phyloP scores from a whole-genome alignment of 2,113 vertebrate genomes.

The Callocephalon fimbriatum region DNA sequence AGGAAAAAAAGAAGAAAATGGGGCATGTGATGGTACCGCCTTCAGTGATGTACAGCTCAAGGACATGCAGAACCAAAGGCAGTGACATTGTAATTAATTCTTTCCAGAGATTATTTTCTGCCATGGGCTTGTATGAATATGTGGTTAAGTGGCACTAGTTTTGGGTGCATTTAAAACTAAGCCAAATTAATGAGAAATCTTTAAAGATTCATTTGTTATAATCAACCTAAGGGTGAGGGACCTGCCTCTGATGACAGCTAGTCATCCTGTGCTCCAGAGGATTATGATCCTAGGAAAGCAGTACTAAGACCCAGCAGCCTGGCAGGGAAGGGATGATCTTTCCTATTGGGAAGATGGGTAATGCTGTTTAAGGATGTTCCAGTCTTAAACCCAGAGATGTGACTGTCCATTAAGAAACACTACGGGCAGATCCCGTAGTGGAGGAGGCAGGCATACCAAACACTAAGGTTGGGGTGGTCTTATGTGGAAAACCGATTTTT shows the following conservation, averaged over 20 bases:
- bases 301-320: neutral
- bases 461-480: neutral
- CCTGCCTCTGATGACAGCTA: neutral
- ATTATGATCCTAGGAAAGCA: neutral
- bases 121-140: neutral
- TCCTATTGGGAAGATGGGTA: neutral
- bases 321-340: neutral
- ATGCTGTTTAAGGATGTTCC: neutral
- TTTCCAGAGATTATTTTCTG: neutral
- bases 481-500: neutral
- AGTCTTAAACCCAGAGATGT: neutral
- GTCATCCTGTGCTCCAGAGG: neutral
- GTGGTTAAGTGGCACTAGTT: neutral
- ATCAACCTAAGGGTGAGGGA: neutral
- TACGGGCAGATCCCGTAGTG: neutral
- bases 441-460: neutral
- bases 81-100: neutral
- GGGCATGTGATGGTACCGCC: neutral
- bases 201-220: neutral
- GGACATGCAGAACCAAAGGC: neutral
- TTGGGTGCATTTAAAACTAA: neutral
- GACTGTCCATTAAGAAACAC: neutral
- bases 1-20: neutral
- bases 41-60: fast-evolving
- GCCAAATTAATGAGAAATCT: neutral